Conservation (phyloP, 2,888 invertebrate genomes). For the Idaea biselata region DNA sequence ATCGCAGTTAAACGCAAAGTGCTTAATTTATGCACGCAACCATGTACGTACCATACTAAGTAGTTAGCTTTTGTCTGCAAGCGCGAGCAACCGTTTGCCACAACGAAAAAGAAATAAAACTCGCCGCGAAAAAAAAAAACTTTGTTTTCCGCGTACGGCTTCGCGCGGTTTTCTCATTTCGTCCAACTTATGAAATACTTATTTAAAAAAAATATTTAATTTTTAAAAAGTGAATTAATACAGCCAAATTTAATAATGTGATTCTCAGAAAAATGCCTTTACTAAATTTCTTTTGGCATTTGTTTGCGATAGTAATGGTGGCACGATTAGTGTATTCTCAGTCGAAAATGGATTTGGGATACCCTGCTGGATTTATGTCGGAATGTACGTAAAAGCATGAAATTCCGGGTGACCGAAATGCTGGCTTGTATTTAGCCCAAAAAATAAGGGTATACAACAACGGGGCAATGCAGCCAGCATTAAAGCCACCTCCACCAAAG, state of each 20-base stretch:
- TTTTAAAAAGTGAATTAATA: background rate
- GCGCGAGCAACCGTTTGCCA: constrained; percentile 29
- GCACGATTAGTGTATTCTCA: constrained; percentile 26
- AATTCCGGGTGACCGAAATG: too few relatives aligned
- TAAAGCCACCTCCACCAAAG: too few relatives aligned
- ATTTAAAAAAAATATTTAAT: background rate
- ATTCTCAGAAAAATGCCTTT: background rate
- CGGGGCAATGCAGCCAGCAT: too few relatives aligned
- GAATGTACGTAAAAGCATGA: constrained; percentile 48
- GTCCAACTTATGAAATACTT: background rate
- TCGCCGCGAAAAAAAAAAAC: constrained; percentile 8
- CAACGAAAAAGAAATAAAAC: constrained; percentile 16
- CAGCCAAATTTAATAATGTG: constrained; percentile 14
- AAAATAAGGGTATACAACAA: too few relatives aligned
- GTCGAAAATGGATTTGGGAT: constrained; percentile 51
- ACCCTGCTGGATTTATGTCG: constrained; percentile 66
- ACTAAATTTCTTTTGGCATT: background rate
- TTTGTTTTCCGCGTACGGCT: background rate
- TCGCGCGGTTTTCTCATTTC: background rate
- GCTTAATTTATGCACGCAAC: background rate
- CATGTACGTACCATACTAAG: background rate
- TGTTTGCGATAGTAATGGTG: constrained; percentile 24
- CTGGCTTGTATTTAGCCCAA: too few relatives aligned
- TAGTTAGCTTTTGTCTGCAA: constrained; percentile 32
- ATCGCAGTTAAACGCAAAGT: background rate